Base-by-base conservation (phyloP, 2,888 invertebrate genomes). In the Dyspetes luteomarginatus region DNA sequence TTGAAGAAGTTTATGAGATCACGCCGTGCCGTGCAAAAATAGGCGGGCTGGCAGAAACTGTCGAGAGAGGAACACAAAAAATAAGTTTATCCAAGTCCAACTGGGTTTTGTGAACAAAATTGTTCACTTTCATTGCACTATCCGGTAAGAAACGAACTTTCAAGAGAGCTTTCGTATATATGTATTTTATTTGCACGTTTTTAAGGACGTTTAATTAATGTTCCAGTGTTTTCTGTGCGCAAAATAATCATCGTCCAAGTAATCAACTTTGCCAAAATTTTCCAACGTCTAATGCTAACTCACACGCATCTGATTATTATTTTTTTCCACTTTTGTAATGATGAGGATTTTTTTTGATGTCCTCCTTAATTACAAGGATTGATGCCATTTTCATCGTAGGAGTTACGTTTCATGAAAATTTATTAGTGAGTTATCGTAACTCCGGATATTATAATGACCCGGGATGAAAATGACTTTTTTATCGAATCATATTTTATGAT, bases 1-100 rank as follows among this genome's bases (percentile, higher is more conserved):
- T 80, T 56, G 45, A 71, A 36, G 36, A 80, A 80, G 72, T 80
- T 80, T 80, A 76, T 72, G 62, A 56, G 76, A 80, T 80, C 67
- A 55, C 60, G 36, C 43, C n/a, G 36, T 50, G 26, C 36, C 41
- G 15, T 15, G 28, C 1, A 55, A 60, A 52, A 48, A 30, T 65
- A 5, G 28, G 15, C 2, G 12, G 43, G 22, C n/a, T n/a, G 15
- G 48, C 7, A 7, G 17, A 48, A 48, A 19, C 48, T 15, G 48
- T 36, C 36, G 48, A 48, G 15, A 17, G 17, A 48, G 15, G 17
- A 19, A 55, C 19, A 41, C 19, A 65, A 45, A 41, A 50, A 43
- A 56, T 19, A 64, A 72, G 75, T 71, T 80, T 26, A 36, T 58
- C 60, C 15, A 52, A 71, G 60, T 65, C 68, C 24, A 28, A 75